These are phyloP conservation scores for Haemorhous mexicanus DNA, from an alignment of 2,113 vertebrate species.

Conservation along the genomic window DNA sequence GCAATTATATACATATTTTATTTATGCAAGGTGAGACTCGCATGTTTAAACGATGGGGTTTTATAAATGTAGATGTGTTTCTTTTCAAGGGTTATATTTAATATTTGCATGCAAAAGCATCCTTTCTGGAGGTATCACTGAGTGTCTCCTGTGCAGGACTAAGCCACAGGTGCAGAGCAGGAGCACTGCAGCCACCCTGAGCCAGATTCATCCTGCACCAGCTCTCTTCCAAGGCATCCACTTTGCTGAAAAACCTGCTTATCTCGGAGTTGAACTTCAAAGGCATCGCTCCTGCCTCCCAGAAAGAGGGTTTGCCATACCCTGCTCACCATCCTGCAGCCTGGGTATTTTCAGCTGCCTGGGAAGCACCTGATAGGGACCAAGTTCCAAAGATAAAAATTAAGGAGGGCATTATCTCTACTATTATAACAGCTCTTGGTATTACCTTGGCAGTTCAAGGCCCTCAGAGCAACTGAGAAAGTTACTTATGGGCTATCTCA, in stretches of 20 bases:
- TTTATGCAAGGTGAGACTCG: not conserved
- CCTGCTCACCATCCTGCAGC: not conserved
- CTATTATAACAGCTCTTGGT: not conserved
- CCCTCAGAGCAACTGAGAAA: not conserved
- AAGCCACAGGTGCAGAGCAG: not conserved
- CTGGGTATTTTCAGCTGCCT: slow-evolving; percentile 1
- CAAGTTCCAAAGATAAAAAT: not conserved
- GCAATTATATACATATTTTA: not conserved
- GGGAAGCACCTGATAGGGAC: not conserved
- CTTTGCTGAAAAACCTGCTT: not conserved
- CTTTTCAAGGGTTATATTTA: not conserved
- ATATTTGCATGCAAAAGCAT: not conserved
- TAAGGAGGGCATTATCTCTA: not conserved
- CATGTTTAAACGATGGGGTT: not conserved
- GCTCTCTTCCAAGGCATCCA: not conserved
- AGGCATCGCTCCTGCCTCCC: not conserved
- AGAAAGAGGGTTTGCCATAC: not conserved
- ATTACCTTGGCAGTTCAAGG: not conserved
- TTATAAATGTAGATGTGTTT: not conserved
- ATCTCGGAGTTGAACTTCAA: not conserved
- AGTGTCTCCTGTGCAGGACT: not conserved
- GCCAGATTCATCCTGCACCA: not conserved
- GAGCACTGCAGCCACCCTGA: not conserved
- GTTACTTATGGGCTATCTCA: not conserved
- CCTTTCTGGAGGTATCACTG: not conserved